Percentiles rank a stretch among this genome's conserved stretches.
phyloP scores from a whole-genome alignment of 2,888 invertebrate species.

The Polyploca ridens region DNA sequence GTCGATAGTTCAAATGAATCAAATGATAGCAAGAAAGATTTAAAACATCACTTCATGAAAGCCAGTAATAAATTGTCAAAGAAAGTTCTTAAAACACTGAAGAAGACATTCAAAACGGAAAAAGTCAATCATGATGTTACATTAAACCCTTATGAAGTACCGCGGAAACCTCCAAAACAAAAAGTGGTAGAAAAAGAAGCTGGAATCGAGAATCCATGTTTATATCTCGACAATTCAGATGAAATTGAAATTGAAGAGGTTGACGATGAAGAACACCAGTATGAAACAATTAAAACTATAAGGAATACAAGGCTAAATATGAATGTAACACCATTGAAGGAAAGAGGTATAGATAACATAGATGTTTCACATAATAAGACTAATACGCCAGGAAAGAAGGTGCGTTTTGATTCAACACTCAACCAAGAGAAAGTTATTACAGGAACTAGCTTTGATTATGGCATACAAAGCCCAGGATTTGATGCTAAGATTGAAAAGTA shows the following conservation, averaged over 20 bases:
- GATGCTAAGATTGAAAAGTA: slow-evolving; percentile 78
- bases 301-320: slow-evolving; percentile 73
- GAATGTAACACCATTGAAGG: slow-evolving; percentile 74
- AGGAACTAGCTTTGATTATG: slow-evolving; percentile 76
- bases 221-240: slow-evolving; percentile 76
- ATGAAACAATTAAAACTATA: slow-evolving; percentile 75
- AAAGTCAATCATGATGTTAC: slow-evolving; percentile 62
- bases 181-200: slow-evolving; percentile 60
- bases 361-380: slow-evolving; percentile 63
- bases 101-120: slow-evolving; percentile 74
- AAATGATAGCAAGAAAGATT: slow-evolving; percentile 65
- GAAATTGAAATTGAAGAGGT: slow-evolving; percentile 75
- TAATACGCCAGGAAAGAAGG: slow-evolving; percentile 74
- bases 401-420: slow-evolving; percentile 77
- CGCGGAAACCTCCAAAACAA: slow-evolving; percentile 65
- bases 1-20: slow-evolving; percentile 65
- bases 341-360: slow-evolving; percentile 53
- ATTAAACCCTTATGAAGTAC: slow-evolving; percentile 78
- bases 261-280: slow-evolving; percentile 68
- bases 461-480: slow-evolving; percentile 75
- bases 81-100: slow-evolving; percentile 74
- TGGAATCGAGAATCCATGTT: slow-evolving; percentile 75
- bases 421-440: slow-evolving; percentile 79
- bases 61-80: slow-evolving; percentile 73
- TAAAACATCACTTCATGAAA: slow-evolving; percentile 67